These are phyloP conservation scores for Glossosoma conforme DNA, from an alignment of 1,140 invertebrate genomes.

Conservation along the genomic window DNA sequence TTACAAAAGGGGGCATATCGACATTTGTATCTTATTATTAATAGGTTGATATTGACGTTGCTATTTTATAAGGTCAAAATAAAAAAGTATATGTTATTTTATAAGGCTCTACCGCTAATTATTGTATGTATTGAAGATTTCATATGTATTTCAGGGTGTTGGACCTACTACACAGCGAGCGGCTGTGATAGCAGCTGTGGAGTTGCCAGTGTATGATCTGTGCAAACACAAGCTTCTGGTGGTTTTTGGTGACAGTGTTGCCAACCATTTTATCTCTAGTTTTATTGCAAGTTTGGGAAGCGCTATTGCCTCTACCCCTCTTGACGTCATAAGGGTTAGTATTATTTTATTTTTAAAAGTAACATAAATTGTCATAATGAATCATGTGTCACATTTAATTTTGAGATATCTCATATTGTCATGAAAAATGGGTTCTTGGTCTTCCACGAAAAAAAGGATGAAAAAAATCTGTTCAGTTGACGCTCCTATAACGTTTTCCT, in stretches of 20 bases:
- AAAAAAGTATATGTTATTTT: background rate
- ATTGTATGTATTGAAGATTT: background rate
- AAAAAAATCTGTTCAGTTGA: no score
- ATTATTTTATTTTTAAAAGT: slow-evolving; percentile 22
- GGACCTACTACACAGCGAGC: slow-evolving; percentile 87
- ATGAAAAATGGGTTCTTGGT: no score
- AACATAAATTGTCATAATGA: no score
- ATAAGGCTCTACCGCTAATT: background rate
- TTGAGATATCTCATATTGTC: no score
- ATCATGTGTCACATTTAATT: no score
- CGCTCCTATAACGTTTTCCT: no score
- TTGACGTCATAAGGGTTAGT: slow-evolving; percentile 90
- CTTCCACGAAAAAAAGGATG: no score
- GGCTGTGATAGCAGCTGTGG: slow-evolving; percentile 87
- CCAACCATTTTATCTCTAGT: slow-evolving; percentile 89
- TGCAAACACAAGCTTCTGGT: slow-evolving; percentile 75
- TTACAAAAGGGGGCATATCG: no score
- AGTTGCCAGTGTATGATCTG: slow-evolving; percentile 90
- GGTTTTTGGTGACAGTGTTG: slow-evolving; percentile 69
- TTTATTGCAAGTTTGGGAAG: slow-evolving; percentile 88
- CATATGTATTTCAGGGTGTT: slow-evolving; percentile 64
- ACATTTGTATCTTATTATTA: no score
- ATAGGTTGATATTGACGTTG: no score
- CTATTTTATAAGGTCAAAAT: no score
- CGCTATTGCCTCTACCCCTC: slow-evolving; percentile 88